Base-by-base conservation (phyloP, 1,140 invertebrate genomes). In the Apis mellifera region DNA sequence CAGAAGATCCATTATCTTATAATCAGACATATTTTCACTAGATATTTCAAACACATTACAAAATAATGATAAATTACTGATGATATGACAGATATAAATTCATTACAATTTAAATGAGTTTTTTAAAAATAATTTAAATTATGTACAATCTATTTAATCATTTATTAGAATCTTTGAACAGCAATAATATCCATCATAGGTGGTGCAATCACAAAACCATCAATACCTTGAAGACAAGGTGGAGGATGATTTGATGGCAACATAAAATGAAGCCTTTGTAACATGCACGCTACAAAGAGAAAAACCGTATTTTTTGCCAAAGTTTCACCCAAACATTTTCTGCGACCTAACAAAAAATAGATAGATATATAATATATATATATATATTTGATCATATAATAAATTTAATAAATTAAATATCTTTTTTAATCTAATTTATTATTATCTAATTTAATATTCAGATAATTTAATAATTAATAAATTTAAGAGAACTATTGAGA, bases 291-390 rank as follows among this genome's bases (percentile, higher is more conserved):
- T 15, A 91, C 77, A 42, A 95, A 94, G 0, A 95, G 83, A 81
- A 95, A 95, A 55, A 94, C 86, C 84, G 88, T 93, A 21, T 92
- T 92, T 83, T 81, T 93, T 9, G 94, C 94, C 52, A 95, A 86
- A n/a, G 68, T 89, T 90, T 95, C 94, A 15, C 95, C 95, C 1
- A 91, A 73, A 78, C 93, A 94, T 85, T 90, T 93, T 90, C 93
- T 89, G 59, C 90, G 90, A 74, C 93, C 93, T 94, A 69, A 50
- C 89, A 89, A 70, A 59, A 71, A 72, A 13, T 65, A 57, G 60
- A 68, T 71, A 68, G 64, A 50, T 54, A 32, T 60, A 42, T 23
- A 55, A 68, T 59, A 50, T 54, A 32, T 60, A 42, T 23, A 55
- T 8, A 17, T 11, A 7, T n/a, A 68, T n/a, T 21, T 50, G 5